A percentile compares a stretch with the other conserved stretches of the same genome.
phyloP scores from a whole-genome alignment of 2,888 invertebrate species.

The Podabrus alpinus region DNA sequence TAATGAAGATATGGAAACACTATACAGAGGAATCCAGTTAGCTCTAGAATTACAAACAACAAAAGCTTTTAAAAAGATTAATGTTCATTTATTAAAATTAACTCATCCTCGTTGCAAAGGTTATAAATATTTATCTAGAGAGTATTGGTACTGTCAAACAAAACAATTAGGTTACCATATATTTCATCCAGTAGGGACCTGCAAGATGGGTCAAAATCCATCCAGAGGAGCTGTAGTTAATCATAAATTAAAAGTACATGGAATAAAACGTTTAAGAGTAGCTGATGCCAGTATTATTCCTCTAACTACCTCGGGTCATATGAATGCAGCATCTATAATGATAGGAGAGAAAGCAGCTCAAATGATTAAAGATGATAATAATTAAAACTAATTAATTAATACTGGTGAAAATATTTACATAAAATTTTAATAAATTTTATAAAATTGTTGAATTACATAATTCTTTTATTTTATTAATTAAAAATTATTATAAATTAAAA shows the following conservation, averaged over 20 bases:
- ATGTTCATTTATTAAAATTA: conserved; percentile 51
- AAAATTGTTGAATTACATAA: no score
- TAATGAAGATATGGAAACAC: conserved; percentile 61
- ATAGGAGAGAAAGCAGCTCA: not conserved
- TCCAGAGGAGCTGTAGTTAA: conserved; percentile 25
- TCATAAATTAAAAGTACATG: conserved; percentile 60
- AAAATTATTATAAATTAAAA: no score
- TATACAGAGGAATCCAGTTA: conserved; percentile 59
- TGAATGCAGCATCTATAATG: conserved; percentile 59
- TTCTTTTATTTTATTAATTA: no score
- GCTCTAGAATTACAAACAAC: conserved; percentile 55
- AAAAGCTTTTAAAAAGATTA: conserved; percentile 58
- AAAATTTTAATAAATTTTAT: no score
- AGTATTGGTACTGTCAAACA: conserved; percentile 36
- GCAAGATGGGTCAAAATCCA: conserved; percentile 32
- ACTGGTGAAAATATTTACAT: no score
- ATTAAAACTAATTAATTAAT: no score
- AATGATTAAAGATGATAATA: not conserved
- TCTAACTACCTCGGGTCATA: conserved; percentile 65
- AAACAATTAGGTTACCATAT: conserved; percentile 22
- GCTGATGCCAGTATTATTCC: conserved; percentile 74
- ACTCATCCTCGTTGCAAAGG: conserved; percentile 19
- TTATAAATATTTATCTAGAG: conserved; percentile 19
- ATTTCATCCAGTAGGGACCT: conserved; percentile 32
- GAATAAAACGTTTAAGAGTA: conserved; percentile 67